Percentiles rank a stretch among this genome's conserved stretches.
These are phyloP conservation scores for Alca torda DNA, from an alignment of 2,797 vertebrate species.

Conservation along the genomic window DNA sequence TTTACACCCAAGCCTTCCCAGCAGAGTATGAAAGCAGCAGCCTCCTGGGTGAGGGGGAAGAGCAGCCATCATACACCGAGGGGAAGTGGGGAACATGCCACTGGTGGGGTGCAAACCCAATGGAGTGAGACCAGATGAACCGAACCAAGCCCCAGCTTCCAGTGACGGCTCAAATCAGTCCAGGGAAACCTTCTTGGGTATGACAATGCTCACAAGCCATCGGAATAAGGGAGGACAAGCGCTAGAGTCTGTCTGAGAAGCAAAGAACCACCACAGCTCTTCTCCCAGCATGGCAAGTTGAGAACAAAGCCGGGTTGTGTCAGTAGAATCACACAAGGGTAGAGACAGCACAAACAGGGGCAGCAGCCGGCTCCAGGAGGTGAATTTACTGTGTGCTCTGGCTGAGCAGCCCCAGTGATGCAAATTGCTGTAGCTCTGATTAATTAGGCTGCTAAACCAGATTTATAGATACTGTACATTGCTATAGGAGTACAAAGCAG, in stretches of 20 bases:
- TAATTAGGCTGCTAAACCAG: conserved; percentile 12
- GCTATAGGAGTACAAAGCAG: not conserved
- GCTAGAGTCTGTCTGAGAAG: not conserved
- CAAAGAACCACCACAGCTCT: not conserved
- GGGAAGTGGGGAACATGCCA: not conserved
- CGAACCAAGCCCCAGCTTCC: not conserved
- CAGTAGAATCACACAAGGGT: not conserved
- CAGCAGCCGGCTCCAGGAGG: not conserved
- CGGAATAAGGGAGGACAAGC: not conserved
- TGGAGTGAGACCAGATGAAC: not conserved
- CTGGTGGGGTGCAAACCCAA: too few species aligned
- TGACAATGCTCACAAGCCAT: not conserved
- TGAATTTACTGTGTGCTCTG: not conserved
- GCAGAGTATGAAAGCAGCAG: not conserved
- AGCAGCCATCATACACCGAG: not conserved
- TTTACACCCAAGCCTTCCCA: not conserved
- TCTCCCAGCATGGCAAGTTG: not conserved
- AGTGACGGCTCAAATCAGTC: not conserved
- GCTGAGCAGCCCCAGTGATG: not conserved
- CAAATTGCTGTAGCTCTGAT: conserved; percentile 24
- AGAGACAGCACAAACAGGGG: not conserved
- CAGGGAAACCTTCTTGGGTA: not conserved
- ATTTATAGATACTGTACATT: conserved; percentile 23
- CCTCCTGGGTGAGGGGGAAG: not conserved
- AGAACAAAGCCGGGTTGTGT: not conserved